These are phyloP conservation scores for Ophion ellenae DNA, from an alignment of 2,888 invertebrate genomes.

Conservation along the genomic window DNA sequence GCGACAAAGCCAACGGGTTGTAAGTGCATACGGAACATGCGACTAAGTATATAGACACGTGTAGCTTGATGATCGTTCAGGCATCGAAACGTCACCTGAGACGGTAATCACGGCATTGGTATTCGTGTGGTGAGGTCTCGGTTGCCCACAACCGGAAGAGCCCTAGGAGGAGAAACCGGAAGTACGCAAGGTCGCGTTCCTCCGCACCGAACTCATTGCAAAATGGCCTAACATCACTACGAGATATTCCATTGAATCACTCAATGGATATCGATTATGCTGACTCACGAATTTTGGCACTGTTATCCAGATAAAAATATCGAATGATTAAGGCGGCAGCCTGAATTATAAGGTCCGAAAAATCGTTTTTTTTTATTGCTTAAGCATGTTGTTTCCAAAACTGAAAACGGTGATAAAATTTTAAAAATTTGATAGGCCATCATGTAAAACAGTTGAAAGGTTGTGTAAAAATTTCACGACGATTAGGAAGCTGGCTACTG, in stretches of 20 bases:
- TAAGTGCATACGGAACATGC: not conserved
- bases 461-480: too few relatives aligned
- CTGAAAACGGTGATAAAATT: too few relatives aligned
- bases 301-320: not conserved
- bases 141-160: conserved; percentile 32
- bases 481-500: too few relatives aligned
- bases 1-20: conserved; percentile 11
- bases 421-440: too few relatives aligned
- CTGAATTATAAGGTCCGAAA: too few relatives aligned
- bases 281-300: not conserved
- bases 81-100: conserved; percentile 59
- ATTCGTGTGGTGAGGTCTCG: conserved; percentile 27
- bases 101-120: conserved; percentile 16
- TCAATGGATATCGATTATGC: not conserved
- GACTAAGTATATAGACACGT: conserved; percentile 5
- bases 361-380: too few relatives aligned
- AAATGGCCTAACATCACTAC: conserved; percentile 19
- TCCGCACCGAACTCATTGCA: conserved; percentile 8
- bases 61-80: conserved; percentile 73
- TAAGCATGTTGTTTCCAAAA: too few relatives aligned
- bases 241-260: conserved; percentile 10
- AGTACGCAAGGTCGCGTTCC: conserved; percentile 50
- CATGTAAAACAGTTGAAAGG: too few relatives aligned
- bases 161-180: conserved; percentile 39
- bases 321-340: too few relatives aligned